Base-by-base conservation (phyloP, 2,113 vertebrate genomes). In the Paralichthys olivaceus region DNA sequence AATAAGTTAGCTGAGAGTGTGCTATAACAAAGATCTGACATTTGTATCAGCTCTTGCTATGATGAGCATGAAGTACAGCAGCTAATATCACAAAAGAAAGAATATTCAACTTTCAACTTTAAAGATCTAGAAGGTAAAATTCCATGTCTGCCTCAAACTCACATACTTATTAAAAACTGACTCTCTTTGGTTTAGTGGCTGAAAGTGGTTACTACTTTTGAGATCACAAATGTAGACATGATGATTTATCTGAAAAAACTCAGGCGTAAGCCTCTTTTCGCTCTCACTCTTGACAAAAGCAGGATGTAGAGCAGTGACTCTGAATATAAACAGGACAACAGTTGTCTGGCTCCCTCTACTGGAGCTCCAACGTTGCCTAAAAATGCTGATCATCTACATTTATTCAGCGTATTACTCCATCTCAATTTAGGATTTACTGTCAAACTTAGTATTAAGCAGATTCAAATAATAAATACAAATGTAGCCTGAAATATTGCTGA, bases 321-420 rank as follows among this genome's bases (percentile, higher is more conserved):
- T 71, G 20, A 13, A 47, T 9, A 40, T 47, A 61, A 56, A 28
- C 53, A 70, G 7, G 32, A 12, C 32, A 61, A 59, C 49, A 61
- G 71, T 70, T 37, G 37, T 69, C 32, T 80, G 56, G 86, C 84
- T 78, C 89, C 89, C 89, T 80, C 89, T 90, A 37, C 77, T 88
- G 89, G 86, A 43, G 20, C 23, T 56, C 4, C 5, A 29, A 32
- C 1, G 23, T 14, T 19, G 43, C 6, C 22, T 37, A 34, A 53
- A 34, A 53, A 43, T 17, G 55, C 23, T 55, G 32, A 4, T 19
- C 15, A 59, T 64, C 14, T 53, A 5, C 7, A 34, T 28, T 13
- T 45, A 56, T 26, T 12, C 34, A 64, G 23, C 15, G 29, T 7
- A 64, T 58, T 7, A 32, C 2, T 28, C 2, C 34, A 59, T 6